A percentile compares a stretch with the other conserved stretches of the same genome.
Conservation (phyloP, 2,888 invertebrate genomes). For the Achlya flavicornis region DNA sequence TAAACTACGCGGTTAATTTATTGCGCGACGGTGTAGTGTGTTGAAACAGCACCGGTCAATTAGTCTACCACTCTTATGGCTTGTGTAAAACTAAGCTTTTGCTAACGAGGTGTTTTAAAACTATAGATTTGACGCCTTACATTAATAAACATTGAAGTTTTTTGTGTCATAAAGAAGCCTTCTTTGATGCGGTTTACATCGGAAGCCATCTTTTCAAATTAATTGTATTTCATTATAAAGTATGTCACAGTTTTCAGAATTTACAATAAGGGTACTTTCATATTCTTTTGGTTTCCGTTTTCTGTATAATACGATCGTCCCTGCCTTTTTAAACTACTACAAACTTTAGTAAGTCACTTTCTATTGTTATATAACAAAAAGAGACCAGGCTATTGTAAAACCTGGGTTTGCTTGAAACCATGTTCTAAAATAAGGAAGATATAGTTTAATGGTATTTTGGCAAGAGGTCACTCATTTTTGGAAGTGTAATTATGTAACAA, state of each 20-base stretch:
- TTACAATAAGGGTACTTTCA: neutral
- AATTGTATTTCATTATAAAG: slow-evolving; percentile 6
- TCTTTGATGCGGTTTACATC: neutral
- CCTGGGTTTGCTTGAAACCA: too few relatives aligned
- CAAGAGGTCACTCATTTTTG: too few relatives aligned
- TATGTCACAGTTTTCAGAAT: neutral
- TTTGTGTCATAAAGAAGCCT: neutral
- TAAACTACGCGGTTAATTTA: slow-evolving; percentile 37
- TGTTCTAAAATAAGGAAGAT: too few relatives aligned
- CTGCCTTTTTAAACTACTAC: too few relatives aligned
- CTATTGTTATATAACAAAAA: too few relatives aligned
- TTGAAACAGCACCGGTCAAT: slow-evolving; percentile 27
- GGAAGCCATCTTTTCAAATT: neutral
- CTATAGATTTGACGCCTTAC: neutral
- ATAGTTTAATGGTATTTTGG: too few relatives aligned
- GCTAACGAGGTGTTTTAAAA: neutral
- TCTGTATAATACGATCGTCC: too few relatives aligned
- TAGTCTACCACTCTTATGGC: slow-evolving; percentile 20
- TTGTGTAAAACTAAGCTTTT: neutral
- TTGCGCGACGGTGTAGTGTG: slow-evolving; percentile 23
- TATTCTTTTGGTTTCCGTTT: too few relatives aligned
- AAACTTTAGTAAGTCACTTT: too few relatives aligned
- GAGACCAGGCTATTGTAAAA: too few relatives aligned
- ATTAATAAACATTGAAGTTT: neutral
- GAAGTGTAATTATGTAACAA: neutral